Evolutionary conservation across 2,113 vertebrate genomes (phyloP), one percentile per base, ranked within the genome.

Genomic region (Passer montanus): DNA sequence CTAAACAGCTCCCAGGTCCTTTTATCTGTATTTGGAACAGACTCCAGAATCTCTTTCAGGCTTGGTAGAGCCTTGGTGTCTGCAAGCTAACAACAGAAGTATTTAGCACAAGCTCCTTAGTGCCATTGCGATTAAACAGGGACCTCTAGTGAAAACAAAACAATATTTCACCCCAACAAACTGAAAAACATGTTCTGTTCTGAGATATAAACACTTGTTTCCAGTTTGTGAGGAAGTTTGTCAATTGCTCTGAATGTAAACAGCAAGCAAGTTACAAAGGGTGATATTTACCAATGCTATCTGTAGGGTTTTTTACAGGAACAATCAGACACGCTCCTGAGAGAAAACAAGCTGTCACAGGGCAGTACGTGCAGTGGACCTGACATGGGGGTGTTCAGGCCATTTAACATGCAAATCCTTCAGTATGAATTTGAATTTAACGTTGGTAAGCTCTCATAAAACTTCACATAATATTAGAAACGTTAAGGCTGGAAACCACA

Each of bases 51-150:
- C 58, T 99, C 98, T 43, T 98, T 98, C 66, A 99, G 95, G 78
- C 98, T 98, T 37, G 99, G 99, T 47, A 99, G 96, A 16, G 97
- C 97, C 4, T 97, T 98, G 64, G 98, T 98, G 93, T 99, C 99
- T 87, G 98, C 98, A 96, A 99, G 97, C 99, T 99, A 84, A 80
- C 2, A 43, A 97, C 47, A 74, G 72, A 53, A 86, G 66, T 73
- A 9, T 59, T 93, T 30, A 84, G 63, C 6, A 59, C 11, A 23
- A 47, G 72, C 31, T 91, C 55, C 56, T 60, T n/a, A 55, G n/a
- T 47, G 58, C n/a, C 77, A 79, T 0, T 26, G n/a, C 3, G 66
- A 90, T 80, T 92, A 74, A 97, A 97, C 50, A 84, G 94, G 72
- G 76, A 97, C 98, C 98, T 96, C 98, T 98, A 92, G 97, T 82